These are phyloP conservation scores for Sula dactylatra DNA, from an alignment of 2,113 vertebrate species.

Conservation along the genomic window DNA sequence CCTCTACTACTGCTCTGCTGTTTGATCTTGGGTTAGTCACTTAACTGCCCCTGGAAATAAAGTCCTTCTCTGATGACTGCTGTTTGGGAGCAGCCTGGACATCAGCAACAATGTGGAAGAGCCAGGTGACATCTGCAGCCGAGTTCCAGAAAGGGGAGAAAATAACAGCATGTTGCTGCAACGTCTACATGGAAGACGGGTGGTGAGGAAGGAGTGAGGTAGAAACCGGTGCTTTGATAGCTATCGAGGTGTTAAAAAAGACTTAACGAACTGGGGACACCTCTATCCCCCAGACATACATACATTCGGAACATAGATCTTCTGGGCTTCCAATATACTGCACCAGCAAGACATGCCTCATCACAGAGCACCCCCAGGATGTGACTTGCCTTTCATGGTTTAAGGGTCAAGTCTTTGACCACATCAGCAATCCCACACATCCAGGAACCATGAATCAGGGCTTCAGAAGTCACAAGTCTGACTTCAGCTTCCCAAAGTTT, in stretches of 20 bases:
- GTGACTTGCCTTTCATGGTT: not conserved
- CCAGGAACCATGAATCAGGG: conserved; percentile 16
- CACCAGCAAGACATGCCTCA: not conserved
- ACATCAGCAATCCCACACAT: conserved; percentile 23
- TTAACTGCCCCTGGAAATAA: not conserved
- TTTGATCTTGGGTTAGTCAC: conserved; percentile 58
- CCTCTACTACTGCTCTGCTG: not conserved
- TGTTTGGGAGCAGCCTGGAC: conserved; percentile 5
- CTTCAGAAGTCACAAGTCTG: not conserved
- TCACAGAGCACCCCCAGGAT: not conserved
- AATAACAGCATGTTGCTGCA: not conserved
- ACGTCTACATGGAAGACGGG: not conserved
- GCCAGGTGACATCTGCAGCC: not conserved
- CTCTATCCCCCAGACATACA: not conserved
- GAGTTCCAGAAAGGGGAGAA: not conserved
- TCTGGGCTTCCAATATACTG: not conserved
- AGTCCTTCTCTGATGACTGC: conserved; percentile 7
- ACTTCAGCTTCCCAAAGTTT: conserved; percentile 2
- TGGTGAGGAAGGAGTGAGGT: not conserved
- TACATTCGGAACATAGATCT: not conserved
- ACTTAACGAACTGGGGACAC: not conserved
- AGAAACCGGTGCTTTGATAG: not conserved
- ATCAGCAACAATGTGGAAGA: not conserved
- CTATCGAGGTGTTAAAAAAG: not conserved
- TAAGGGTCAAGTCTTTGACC: conserved; percentile 10